phyloP scores from a whole-genome alignment of 1,140 invertebrate genomes.

The Drosophila kohkoa region DNA sequence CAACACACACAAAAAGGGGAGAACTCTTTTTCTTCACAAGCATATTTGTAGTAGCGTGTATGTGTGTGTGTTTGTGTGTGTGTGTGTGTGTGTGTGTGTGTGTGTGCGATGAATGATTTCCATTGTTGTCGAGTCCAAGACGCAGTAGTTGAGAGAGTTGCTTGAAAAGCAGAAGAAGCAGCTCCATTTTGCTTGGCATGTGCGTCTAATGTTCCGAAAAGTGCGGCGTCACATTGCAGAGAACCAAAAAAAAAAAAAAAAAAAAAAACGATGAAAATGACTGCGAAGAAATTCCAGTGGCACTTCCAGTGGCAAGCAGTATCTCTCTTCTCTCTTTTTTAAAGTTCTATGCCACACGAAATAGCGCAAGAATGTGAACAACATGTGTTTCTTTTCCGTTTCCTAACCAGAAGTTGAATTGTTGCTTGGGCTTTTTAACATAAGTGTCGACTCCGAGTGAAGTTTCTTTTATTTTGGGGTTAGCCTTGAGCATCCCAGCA shows the following conservation, averaged over 20 bases:
- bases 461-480: conserved; percentile 41
- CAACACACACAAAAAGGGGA: conserved; percentile 33
- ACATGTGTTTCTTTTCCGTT: conserved; percentile 37
- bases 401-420: conserved; percentile 42
- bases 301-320: conserved; percentile 5
- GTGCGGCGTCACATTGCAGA: conserved; percentile 51
- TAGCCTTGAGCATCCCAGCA: conserved; percentile 48
- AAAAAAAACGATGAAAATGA: no score
- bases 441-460: background rate
- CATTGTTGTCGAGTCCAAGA: conserved; percentile 66
- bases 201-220: conserved; percentile 69
- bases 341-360: conserved; percentile 14
- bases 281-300: background rate
- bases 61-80: conserved; percentile 50
- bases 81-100: conserved; percentile 33
- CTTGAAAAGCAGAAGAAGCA: conserved; percentile 2
- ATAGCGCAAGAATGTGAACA: conserved; percentile 22
- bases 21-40: conserved; percentile 53
- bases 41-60: conserved; percentile 7
- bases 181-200: background rate
- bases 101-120: conserved; percentile 69
- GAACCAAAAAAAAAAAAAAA: background rate
- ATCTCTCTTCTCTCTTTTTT: conserved; percentile 27
- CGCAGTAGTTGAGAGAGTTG: conserved; percentile 63
- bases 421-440: no score